These are phyloP conservation scores for Syrrhaptes paradoxus DNA, from an alignment of 2,113 vertebrate species.

Conservation along the genomic window DNA sequence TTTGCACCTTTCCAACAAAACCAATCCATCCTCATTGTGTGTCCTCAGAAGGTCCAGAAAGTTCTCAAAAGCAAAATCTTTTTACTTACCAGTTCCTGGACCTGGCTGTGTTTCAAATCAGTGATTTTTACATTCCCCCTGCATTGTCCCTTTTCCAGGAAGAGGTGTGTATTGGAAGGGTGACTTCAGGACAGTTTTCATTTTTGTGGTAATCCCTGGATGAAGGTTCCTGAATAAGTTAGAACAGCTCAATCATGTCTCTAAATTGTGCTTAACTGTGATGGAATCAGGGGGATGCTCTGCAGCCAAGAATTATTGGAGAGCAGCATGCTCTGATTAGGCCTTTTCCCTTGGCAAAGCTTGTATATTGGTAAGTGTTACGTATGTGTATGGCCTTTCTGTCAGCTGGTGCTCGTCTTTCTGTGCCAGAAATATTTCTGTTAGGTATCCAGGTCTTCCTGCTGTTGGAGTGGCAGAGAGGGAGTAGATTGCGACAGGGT, in stretches of 20 bases:
- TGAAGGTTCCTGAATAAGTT: background rate
- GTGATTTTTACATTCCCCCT: background rate
- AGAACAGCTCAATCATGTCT: background rate
- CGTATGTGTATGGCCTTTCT: background rate
- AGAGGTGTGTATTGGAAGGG: rapidly evolving
- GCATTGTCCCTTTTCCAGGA: background rate
- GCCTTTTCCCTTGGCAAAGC: slow-evolving; percentile 1
- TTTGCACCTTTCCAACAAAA: background rate
- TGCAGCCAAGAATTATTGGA: background rate
- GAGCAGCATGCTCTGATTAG: background rate
- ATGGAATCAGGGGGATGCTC: rapidly evolving
- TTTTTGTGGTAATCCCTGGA: background rate
- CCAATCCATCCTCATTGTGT: background rate
- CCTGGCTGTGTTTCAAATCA: background rate
- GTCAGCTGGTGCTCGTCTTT: background rate
- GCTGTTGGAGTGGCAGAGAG: background rate
- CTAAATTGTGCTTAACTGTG: background rate
- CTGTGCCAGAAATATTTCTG: background rate
- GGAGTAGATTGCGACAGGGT: background rate
- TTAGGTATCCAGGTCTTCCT: background rate
- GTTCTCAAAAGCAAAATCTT: background rate
- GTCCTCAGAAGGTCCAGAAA: background rate
- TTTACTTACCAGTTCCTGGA: background rate
- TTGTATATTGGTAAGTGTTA: background rate
- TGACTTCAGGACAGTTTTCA: background rate